Evolutionary conservation across 53 echinoderm and acorn worm genomes (phyloP).

Genomic region (Paracentrotus lividus): DNA sequence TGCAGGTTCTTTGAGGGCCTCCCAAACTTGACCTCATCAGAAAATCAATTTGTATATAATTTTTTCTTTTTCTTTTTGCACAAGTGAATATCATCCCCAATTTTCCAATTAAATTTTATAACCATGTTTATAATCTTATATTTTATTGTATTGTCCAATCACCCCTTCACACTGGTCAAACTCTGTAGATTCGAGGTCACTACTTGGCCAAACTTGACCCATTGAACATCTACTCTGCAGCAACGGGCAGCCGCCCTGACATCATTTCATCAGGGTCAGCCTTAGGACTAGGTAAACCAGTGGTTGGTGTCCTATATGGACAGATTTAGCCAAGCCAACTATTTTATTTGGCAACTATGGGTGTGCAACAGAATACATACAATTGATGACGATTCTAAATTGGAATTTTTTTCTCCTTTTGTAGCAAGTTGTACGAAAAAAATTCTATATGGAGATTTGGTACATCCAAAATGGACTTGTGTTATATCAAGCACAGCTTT

Average conservation of each 20-base stretch:
- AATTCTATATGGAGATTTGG: no score
- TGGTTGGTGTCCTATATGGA: not conserved
- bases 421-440: no score
- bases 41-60: no score
- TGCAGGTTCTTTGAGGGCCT: no score
- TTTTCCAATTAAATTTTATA: not conserved
- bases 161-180: conserved; percentile 14
- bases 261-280: conserved; percentile 65
- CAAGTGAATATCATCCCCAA: not conserved
- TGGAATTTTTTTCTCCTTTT: no score
- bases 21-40: no score
- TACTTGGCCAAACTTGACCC: conserved; percentile 91
- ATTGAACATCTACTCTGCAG: conserved; percentile 74
- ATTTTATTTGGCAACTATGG: not conserved
- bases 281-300: conserved; percentile 78
- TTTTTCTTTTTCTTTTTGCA: not conserved
- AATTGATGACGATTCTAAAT: no score
- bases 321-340: not conserved
- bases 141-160: not conserved
- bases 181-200: conserved; percentile 90
- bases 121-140: not conserved
- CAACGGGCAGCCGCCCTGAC: conserved; percentile 70
- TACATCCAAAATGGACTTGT: no score
- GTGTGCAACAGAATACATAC: conserved; percentile 30
- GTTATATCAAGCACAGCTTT: no score